These are phyloP conservation scores for Limulus polyphemus DNA, from an alignment of 2,888 invertebrate genomes.

Conservation along the genomic window DNA sequence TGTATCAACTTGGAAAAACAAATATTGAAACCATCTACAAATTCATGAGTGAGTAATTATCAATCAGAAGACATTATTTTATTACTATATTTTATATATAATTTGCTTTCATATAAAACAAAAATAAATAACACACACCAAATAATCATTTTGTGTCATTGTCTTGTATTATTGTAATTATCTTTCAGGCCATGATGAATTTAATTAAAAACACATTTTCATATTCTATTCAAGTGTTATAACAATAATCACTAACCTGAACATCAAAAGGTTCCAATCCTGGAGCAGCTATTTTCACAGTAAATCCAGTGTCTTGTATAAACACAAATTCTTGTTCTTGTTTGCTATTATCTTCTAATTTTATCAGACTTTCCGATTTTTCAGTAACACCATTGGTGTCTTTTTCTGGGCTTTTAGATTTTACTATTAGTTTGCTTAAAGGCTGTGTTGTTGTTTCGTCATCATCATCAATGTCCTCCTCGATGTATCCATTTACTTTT, in stretches of 20 bases:
- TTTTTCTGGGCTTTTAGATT: not conserved
- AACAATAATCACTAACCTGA: constrained; percentile 48
- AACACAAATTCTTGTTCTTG: constrained; percentile 53
- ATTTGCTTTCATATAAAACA: too few species aligned
- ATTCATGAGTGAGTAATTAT: too few species aligned
- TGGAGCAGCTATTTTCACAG: constrained; percentile 84
- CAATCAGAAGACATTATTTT: too few species aligned
- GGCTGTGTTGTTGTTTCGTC: not conserved
- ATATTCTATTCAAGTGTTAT: too few species aligned
- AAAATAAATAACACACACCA: too few species aligned
- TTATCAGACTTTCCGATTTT: constrained; percentile 6
- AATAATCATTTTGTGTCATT: too few species aligned
- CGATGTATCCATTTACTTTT: constrained; percentile 9
- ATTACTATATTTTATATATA: too few species aligned
- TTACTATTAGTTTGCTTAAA: not conserved
- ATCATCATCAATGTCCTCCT: constrained; percentile 17
- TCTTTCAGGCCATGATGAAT: too few species aligned
- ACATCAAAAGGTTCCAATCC: constrained; percentile 84
- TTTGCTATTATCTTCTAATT: constrained; percentile 9
- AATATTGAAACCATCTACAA: too few species aligned
- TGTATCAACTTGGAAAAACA: too few species aligned
- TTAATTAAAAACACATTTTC: too few species aligned
- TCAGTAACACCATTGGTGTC: not conserved
- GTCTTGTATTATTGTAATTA: too few species aligned
- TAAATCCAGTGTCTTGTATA: constrained; percentile 81